These are phyloP conservation scores for Mythimna impura DNA, from an alignment of 2,888 invertebrate genomes.

Conservation along the genomic window DNA sequence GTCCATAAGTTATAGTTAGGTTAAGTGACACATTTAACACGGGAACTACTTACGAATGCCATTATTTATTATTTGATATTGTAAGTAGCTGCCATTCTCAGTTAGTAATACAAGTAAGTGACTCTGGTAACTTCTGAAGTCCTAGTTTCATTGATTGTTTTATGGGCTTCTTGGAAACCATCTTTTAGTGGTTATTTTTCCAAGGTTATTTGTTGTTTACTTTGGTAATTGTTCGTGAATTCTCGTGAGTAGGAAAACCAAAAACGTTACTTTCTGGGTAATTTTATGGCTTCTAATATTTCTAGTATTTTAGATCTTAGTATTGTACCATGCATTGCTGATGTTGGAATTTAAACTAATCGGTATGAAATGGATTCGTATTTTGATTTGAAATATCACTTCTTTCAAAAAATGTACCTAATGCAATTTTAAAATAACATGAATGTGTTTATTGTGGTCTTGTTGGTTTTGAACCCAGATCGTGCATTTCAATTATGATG, in stretches of 20 bases:
- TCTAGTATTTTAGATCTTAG: not conserved
- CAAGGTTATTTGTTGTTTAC: constrained; percentile 28
- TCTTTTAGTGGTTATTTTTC: not conserved
- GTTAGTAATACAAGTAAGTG: constrained; percentile 24
- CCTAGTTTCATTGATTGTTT: constrained; percentile 25
- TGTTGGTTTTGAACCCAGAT: not conserved
- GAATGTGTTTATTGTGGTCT: not conserved
- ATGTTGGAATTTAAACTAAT: not conserved
- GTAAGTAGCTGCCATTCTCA: constrained; percentile 10
- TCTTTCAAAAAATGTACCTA: too few species aligned
- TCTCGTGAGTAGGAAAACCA: not conserved
- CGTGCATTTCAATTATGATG: too few species aligned
- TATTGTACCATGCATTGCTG: not conserved
- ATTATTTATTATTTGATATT: constrained; percentile 18
- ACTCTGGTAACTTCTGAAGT: constrained; percentile 33
- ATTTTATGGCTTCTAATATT: not conserved
- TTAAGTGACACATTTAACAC: constrained; percentile 48
- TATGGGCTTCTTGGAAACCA: not conserved
- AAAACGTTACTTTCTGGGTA: not conserved
- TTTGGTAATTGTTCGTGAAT: constrained; percentile 4
- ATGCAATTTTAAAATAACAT: too few species aligned
- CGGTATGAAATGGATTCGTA: not conserved
- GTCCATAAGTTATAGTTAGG: constrained; percentile 30
- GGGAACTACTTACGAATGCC: constrained; percentile 13
- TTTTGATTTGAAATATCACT: not conserved